Base-by-base conservation (phyloP, 2,888 invertebrate genomes). In the Leptopterna dolabrata region DNA sequence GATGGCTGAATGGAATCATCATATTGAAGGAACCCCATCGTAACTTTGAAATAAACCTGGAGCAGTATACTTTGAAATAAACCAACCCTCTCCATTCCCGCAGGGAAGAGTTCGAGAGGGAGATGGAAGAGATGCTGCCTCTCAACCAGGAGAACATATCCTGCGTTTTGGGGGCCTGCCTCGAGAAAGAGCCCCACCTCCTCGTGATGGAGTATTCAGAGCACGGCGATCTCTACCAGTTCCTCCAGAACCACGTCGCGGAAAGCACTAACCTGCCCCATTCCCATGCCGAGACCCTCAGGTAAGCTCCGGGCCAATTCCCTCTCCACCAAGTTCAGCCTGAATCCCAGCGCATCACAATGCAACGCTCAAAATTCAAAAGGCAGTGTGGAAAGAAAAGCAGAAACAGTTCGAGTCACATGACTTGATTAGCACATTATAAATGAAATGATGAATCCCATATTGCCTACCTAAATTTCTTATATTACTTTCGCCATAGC, bases 201-300 rank as follows among this genome's bases (percentile, higher is more conserved):
- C 95, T 97, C 88, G 95, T 97, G 9, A 94, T 96, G 91, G 97
- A 97, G 92, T 97, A 97, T 92, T 93, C 96, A 91, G 95, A 96
- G 89, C 94, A 95, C 89, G 96, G 97, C 0, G 97, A 97, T 92
- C 93, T 97, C 89, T 95, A 96, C 92, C 95, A 96, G 91, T 96
- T 95, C 92, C 93, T 97, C 71, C 94, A 96, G 90, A 94, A 95
- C 16, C 94, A 95, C 90, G 93, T 94, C 83, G 95, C 96, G 51
- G 96, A 96, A 92, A 95, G 95, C 71, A 94, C 94, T 63, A 93
- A 93, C 81, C 93, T 94, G 80, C 92, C 94, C 90, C 93, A 93
- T 70, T 93, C 93, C 88, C 93, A 93, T 87, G 93, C 93, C 84
- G 94, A 95, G 91, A 94, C 95, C 88, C 93, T 96, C 90, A 96